These are phyloP conservation scores for Thomomys bottae DNA, from an alignment of 2,113 vertebrate species.

Conservation along the genomic window DNA sequence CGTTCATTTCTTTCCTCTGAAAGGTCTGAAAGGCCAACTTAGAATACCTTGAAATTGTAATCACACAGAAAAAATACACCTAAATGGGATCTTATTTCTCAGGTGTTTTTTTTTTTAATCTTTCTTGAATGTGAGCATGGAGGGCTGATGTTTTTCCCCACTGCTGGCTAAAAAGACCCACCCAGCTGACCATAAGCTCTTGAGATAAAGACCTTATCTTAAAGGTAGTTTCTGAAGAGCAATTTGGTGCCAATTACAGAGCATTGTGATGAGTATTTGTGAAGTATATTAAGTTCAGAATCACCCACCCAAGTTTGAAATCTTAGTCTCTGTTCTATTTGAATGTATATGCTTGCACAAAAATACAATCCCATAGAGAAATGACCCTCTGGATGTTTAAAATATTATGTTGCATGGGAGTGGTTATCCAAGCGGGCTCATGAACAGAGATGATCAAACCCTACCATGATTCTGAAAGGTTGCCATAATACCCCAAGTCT, in stretches of 20 bases:
- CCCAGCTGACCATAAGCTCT: not conserved
- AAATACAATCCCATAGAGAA: not conserved
- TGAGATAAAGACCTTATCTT: not conserved
- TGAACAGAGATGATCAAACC: not conserved
- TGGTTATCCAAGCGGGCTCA: not conserved
- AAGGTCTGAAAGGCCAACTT: conserved; percentile 23
- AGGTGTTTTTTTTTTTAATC: conserved; percentile 24
- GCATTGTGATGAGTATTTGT: not conserved
- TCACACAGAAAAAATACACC: not conserved
- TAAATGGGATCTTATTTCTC: conserved; percentile 1
- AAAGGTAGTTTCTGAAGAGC: not conserved
- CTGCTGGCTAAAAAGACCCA: not conserved
- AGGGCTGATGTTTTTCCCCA: not conserved
- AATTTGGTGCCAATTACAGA: not conserved
- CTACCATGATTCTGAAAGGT: not conserved
- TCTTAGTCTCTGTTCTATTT: conserved; percentile 8
- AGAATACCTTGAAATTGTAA: conserved; percentile 1
- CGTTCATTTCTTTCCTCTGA: conserved; percentile 12
- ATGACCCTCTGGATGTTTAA: not conserved
- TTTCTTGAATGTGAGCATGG: not conserved
- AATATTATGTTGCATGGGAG: not conserved
- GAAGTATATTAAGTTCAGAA: conserved; percentile 12
- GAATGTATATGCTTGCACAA: not conserved
- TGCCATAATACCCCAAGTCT: not conserved
- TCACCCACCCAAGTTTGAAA: conserved; percentile 15